Conservation (phyloP, 2,888 invertebrate genomes). For the Acholoe squamosa region DNA sequence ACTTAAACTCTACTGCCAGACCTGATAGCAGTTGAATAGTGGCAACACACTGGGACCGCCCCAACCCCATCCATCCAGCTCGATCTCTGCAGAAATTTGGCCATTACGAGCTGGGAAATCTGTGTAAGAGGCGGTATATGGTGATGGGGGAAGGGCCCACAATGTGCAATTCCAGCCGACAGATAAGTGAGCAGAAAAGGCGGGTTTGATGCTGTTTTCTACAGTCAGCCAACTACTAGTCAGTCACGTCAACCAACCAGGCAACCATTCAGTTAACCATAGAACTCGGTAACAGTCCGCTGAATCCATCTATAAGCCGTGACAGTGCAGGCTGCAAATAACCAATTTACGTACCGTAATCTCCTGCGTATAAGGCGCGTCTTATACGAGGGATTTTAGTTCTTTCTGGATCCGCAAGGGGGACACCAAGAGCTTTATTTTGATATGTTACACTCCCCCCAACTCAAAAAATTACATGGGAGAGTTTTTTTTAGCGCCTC, state of each 20-base stretch:
- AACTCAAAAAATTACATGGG: too few relatives aligned
- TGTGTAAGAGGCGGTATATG: background rate
- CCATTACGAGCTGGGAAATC: background rate
- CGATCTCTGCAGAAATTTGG: constrained; percentile 10
- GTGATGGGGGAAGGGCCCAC: background rate
- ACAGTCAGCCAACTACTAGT: background rate
- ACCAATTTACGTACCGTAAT: too few relatives aligned
- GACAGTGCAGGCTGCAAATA: too few relatives aligned
- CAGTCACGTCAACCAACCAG: background rate
- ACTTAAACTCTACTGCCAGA: background rate
- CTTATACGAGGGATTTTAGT: too few relatives aligned
- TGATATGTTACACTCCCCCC: too few relatives aligned
- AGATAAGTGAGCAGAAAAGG: background rate
- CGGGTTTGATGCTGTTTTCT: background rate
- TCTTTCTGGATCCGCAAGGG: too few relatives aligned
- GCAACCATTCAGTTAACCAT: too few relatives aligned
- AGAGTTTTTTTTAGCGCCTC: too few relatives aligned
- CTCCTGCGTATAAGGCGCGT: too few relatives aligned
- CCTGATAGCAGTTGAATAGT: constrained; percentile 1
- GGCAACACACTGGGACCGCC: background rate
- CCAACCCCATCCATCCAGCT: background rate
- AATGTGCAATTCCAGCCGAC: background rate
- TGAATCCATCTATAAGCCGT: too few relatives aligned
- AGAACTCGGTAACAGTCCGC: too few relatives aligned
- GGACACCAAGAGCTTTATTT: too few relatives aligned